Evolutionary conservation across 2,113 vertebrate genomes (phyloP), one percentile per base, ranked within the genome.

Genomic region (Mesoclemmys tuberculata): DNA sequence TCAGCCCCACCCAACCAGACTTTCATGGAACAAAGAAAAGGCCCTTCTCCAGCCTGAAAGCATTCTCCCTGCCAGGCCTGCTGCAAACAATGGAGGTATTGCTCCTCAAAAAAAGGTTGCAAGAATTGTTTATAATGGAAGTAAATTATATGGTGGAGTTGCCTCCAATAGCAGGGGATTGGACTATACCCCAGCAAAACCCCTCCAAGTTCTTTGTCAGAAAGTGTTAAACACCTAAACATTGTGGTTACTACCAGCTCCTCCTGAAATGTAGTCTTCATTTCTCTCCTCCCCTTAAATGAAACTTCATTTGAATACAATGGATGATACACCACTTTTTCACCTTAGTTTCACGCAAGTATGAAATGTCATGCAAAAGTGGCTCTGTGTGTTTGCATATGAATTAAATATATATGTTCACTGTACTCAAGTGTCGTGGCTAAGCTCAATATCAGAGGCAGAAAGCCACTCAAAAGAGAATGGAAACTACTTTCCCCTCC

Each of bases 1-100:
- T 84, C 5, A 1, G 11, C 71, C 3, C 0, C 31, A 41, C 0
- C 41, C 8, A 10, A 46, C 54, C 8, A 83, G 71, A 75, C 31
- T 31, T 54, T 51, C 51, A 41, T 14, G 10, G 31, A 38, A 44
- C 38, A 80, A 74, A 19, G 9, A 31, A 18, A 29, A 79, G 48
- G 38, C 5, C 35, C 8, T 80, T 38, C 71, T 80, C 13, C 44
- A 83, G 41, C 56, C 88, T 56, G n/a, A 82, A 71, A 8, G 13
- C 58, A 64, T 64, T 64, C 58, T 64, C 58, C 58, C 31, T 35
- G 13, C 29, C 24, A 82, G 13, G 82, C 56, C 46, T 38, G 22
- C 38, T 48, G 10, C 49, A 88, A 92, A 46, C 22, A 49, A 4
- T 10, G 13, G 3, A 48, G 35, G 10, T 55, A 19, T 11, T 46